A percentile compares a stretch with the other conserved stretches of the same genome.
Conservation (phyloP, 1,140 invertebrate species). For the Drosophila novamexicana region DNA sequence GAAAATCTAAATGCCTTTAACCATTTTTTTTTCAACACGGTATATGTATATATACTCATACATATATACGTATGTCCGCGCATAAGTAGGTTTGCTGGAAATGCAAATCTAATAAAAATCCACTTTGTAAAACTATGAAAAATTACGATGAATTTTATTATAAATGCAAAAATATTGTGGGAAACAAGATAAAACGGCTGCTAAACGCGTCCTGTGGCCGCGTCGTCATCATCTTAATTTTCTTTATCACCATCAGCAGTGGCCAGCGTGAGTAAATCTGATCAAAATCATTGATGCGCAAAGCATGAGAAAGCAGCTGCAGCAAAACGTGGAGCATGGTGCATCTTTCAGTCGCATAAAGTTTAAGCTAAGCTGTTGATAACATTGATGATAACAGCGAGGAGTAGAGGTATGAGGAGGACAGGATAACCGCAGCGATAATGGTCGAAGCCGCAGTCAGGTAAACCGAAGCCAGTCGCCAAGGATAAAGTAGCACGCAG, state of each 20-base stretch:
- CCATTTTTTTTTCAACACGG: constrained; percentile 5
- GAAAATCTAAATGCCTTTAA: constrained; percentile 10
- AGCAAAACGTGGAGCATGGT: constrained; percentile 54
- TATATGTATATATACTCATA: constrained; percentile 7
- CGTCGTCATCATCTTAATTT: constrained; percentile 16
- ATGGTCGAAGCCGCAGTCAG: constrained; percentile 48
- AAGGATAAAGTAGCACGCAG: constrained; percentile 52
- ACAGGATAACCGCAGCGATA: constrained; percentile 64
- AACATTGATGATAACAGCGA: constrained; percentile 60
- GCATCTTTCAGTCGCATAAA: constrained; percentile 49
- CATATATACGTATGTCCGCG: neutral
- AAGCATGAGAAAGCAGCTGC: constrained; percentile 52
- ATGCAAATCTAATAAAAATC: constrained; percentile 78
- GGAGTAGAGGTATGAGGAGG: neutral
- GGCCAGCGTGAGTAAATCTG: constrained; percentile 67
- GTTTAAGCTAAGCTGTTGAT: constrained; percentile 78
- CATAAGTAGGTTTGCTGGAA: constrained; percentile 38
- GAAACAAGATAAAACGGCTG: constrained; percentile 48
- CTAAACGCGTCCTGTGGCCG: constrained; percentile 26
- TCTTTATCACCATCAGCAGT: constrained; percentile 30
- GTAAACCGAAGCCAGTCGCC: constrained; percentile 53
- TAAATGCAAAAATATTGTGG: constrained; percentile 74
- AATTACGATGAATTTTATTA: constrained; percentile 79
- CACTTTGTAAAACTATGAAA: constrained; percentile 77
- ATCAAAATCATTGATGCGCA: constrained; percentile 79